Percentiles rank a stretch among this genome's conserved stretches.
Evolutionary conservation across 1,140 invertebrate species (phyloP).

Genomic region (Leptoteleia sp.): DNA sequence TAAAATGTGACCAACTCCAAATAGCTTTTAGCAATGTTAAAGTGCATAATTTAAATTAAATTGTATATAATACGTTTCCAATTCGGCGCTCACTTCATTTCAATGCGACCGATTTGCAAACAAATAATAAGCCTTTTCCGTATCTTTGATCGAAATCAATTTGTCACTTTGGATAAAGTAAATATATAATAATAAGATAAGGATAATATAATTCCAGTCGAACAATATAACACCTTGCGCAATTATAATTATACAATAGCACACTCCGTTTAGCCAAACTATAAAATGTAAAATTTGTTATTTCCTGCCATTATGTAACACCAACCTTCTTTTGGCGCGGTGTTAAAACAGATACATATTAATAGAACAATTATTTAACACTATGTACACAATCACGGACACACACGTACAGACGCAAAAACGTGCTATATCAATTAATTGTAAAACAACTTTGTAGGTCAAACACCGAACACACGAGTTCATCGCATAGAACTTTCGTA

Average conservation of each 20-base stretch:
- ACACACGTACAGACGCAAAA: conserved; percentile 14
- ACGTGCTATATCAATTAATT: conserved; percentile 24
- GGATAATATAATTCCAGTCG: conserved; percentile 13
- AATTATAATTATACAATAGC: conserved; percentile 44
- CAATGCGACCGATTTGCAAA: too few relatives aligned
- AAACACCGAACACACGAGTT: conserved; percentile 33
- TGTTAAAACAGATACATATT: conserved; percentile 43
- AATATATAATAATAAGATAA: conserved; percentile 17
- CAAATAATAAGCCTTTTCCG: neutral
- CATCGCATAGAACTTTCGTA: conserved; percentile 21
- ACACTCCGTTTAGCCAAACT: conserved; percentile 10
- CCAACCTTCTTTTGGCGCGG: conserved; percentile 17
- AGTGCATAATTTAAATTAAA: neutral
- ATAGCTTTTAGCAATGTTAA: conserved; percentile 10
- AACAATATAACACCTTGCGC: conserved; percentile 21
- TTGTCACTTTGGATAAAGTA: conserved; percentile 18
- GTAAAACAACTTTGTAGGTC: conserved; percentile 16
- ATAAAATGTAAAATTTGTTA: conserved; percentile 35
- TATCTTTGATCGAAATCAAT: conserved; percentile 7
- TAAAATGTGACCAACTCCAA: conserved; percentile 18
- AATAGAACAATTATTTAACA: conserved; percentile 39
- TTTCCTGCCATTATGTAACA: conserved; percentile 45
- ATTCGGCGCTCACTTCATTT: too few relatives aligned
- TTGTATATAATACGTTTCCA: too few relatives aligned
- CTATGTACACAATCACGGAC: neutral